Conservation (phyloP, 2,888 invertebrate genomes). For the Eumerus sabulonum region DNA sequence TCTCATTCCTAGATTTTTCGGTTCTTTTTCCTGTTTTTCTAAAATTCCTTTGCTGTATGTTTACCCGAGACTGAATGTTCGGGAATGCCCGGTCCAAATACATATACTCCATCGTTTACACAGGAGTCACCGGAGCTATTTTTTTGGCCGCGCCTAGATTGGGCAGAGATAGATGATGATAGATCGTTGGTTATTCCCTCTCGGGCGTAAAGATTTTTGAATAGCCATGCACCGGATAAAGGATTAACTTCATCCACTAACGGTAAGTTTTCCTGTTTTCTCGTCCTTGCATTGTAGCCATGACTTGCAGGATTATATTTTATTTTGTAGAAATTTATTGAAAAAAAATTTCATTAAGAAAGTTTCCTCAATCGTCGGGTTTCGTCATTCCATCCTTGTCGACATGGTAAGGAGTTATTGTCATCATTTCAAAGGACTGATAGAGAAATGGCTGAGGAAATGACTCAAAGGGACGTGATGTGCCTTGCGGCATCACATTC, state of each 20-base stretch:
- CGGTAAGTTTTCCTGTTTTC: not conserved
- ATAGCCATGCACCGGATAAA: constrained; percentile 13
- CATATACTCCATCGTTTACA: too few relatives aligned
- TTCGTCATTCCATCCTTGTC: constrained; percentile 24
- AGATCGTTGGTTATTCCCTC: constrained; percentile 48
- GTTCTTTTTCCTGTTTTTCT: constrained; percentile 18
- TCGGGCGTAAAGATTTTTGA: constrained; percentile 15
- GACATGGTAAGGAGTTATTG: not conserved
- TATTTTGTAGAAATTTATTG: constrained; percentile 48
- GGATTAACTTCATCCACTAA: constrained; percentile 40
- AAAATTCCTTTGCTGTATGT: too few relatives aligned
- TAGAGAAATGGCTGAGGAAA: constrained; percentile 4
- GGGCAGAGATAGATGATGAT: constrained; percentile 65
- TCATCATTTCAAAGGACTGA: constrained; percentile 1
- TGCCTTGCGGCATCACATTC: constrained; percentile 52
- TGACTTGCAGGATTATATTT: constrained; percentile 19
- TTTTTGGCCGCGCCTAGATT: constrained; percentile 24
- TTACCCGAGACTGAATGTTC: too few relatives aligned
- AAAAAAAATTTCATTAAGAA: constrained; percentile 49
- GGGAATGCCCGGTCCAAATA: too few relatives aligned
- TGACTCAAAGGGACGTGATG: constrained; percentile 36
- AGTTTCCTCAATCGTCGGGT: constrained; percentile 31
- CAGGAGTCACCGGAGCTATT: not conserved
- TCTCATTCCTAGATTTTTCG: constrained; percentile 42
- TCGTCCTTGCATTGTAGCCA: constrained; percentile 1